These are phyloP conservation scores for Pegoplata infirma DNA, from an alignment of 2,888 invertebrate genomes.

Conservation along the genomic window DNA sequence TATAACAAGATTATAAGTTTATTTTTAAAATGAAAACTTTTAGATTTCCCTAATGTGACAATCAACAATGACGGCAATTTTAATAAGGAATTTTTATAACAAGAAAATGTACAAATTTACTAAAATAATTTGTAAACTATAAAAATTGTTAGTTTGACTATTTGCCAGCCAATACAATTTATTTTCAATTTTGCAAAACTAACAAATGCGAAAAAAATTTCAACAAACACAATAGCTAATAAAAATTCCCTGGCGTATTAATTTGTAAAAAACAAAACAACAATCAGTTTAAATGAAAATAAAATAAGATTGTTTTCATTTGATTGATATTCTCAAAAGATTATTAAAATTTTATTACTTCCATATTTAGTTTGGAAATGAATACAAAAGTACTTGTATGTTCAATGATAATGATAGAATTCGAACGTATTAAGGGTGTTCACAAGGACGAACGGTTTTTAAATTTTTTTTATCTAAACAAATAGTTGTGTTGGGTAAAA, in stretches of 20 bases:
- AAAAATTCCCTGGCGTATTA: constrained; percentile 61
- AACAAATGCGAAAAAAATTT: too few species aligned
- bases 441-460: too few species aligned
- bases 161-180: neutral
- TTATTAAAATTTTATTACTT: constrained; percentile 61
- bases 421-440: neutral
- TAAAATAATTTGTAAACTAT: neutral
- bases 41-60: constrained; percentile 7
- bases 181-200: constrained; percentile 5
- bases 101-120: constrained; percentile 1
- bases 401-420: neutral
- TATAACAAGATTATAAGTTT: neutral
- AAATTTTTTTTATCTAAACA: too few species aligned
- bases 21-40: neutral
- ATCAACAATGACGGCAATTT: constrained; percentile 18
- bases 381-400: neutral
- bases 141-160: constrained; percentile 3
- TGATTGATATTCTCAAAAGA: constrained; percentile 63
- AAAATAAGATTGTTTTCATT: constrained; percentile 41
- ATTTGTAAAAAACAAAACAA: constrained; percentile 53
- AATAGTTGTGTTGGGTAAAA: too few species aligned
- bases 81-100: neutral
- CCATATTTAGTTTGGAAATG: constrained; percentile 56
- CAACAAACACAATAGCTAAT: constrained; percentile 61
- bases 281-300: constrained; percentile 29